Conservation (phyloP, 2,888 invertebrate genomes). For the Hyppa rectilinea region DNA sequence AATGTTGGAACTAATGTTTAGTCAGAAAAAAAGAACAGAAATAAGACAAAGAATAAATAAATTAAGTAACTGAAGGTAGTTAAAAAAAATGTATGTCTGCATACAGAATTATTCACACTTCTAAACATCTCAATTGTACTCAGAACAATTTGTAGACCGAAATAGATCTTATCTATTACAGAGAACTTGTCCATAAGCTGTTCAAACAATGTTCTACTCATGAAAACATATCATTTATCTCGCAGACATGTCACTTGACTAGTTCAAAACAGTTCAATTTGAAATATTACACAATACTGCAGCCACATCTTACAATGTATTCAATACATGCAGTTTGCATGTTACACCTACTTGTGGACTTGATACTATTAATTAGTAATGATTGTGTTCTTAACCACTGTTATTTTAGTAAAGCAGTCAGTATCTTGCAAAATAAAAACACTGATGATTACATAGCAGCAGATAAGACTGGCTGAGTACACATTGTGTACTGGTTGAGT, state of each 20-base stretch:
- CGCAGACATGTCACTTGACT: constrained; percentile 31
- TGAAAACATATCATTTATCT: constrained; percentile 51
- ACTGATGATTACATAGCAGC: constrained; percentile 44
- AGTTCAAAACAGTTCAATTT: constrained; percentile 40
- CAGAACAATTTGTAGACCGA: constrained; percentile 32
- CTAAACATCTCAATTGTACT: constrained; percentile 23
- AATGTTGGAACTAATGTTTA: not conserved
- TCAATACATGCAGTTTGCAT: constrained; percentile 9
- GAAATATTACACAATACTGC: constrained; percentile 7
- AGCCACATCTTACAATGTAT: constrained; percentile 22
- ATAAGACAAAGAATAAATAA: not conserved
- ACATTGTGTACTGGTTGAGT: constrained; percentile 5
- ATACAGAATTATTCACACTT: not conserved
- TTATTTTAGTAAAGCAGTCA: constrained; percentile 22
- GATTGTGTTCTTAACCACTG: constrained; percentile 6
- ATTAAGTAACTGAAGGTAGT: not conserved
- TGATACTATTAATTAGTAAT: constrained; percentile 20
- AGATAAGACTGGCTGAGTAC: constrained; percentile 29
- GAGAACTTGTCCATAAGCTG: constrained; percentile 48
- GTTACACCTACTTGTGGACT: constrained; percentile 9
- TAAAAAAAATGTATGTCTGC: not conserved
- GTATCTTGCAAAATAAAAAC: constrained; percentile 33
- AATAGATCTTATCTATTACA: constrained; percentile 57
- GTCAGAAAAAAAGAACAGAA: too few species aligned
- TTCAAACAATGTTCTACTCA: constrained; percentile 50